Percentiles rank a stretch among this genome's conserved stretches.
Conservation (phyloP, 2,113 vertebrate genomes). For the Arenaria interpres region DNA sequence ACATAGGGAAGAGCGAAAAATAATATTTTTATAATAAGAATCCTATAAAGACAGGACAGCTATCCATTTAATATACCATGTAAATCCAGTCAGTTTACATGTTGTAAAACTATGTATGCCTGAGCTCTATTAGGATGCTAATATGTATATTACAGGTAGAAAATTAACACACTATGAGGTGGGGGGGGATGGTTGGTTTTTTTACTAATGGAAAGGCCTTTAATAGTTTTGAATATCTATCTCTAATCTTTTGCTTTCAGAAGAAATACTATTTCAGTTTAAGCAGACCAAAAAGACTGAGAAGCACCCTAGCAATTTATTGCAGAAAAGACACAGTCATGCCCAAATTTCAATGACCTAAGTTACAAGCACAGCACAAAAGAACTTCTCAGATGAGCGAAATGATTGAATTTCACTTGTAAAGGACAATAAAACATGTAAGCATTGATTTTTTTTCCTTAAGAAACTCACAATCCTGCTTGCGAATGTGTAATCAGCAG, state of each 20-base stretch:
- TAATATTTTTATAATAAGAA: not conserved
- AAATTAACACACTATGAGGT: not conserved
- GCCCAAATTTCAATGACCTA: not conserved
- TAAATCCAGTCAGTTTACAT: not conserved
- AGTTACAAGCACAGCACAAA: not conserved
- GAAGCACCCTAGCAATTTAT: not conserved
- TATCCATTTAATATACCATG: not conserved
- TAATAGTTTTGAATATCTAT: not conserved
- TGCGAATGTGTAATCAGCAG: not conserved
- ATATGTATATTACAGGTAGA: not conserved
- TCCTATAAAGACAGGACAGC: not conserved
- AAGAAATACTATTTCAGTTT: not conserved
- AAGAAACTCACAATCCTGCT: not conserved
- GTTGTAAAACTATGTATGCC: not conserved
- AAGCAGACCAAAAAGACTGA: not conserved
- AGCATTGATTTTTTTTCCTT: not conserved
- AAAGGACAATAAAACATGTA: not conserved
- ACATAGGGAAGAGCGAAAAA: not conserved
- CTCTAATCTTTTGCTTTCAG: not conserved
- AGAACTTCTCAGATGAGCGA: not conserved
- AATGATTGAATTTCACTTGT: not conserved
- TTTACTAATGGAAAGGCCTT: not conserved
- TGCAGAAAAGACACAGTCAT: not conserved
- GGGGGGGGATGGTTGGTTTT: not conserved
- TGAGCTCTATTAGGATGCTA: not conserved